Evolutionary conservation across 2,797 vertebrate genomes (phyloP), one percentile per base, ranked within the genome.

Genomic region (Poliocrania exsul): DNA sequence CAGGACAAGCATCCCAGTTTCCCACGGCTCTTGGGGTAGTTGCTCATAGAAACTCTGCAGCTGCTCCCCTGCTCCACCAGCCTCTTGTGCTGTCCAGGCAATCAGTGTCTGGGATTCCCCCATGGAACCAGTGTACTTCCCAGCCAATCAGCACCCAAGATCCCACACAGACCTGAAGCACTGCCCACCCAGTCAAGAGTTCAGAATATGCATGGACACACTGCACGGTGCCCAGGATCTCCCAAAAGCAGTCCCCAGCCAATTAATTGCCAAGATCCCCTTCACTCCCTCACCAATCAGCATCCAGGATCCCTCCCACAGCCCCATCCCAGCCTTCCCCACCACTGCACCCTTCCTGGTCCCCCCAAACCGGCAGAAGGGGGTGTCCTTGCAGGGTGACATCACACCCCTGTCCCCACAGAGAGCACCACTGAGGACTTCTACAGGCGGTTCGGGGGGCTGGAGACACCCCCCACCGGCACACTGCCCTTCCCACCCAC

Each of bases 391-490:
- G 72, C 20, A 46, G 38, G 38, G 21, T 84, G 38, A 78, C 72
- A 14, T 38, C 6, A 35, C 33, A 47, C 6, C 3, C 53, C 56
- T 94, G 64, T 95, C 72, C 72, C 94, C 28, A 9, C 97, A 99
- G 99, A 99, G 88, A 98, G 97, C 1, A 56, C 96, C 26, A 61
- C 97, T 0, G 98, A 98, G 95, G 99, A 99, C 91, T 99, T 99
- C 98, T 99, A 98, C 98, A 98, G 98, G 96, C 98, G 97, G 33
- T 99, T 99, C 31, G 98, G 98, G 1, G 98, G 98, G 87, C 80
- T 98, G 12, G 98, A 99, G 44, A 97, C 98, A 31, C 83, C 97
- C 9, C 88, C 98, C 0, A 85, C 98, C 11, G 29, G 88, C 78
- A 60, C 95, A 9, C 97, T 98, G 47, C 98, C 98, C 71, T 99